A percentile compares a stretch with the other conserved stretches of the same genome.
Conservation (phyloP, 2,888 invertebrate species). For the Eupeodes luniger region DNA sequence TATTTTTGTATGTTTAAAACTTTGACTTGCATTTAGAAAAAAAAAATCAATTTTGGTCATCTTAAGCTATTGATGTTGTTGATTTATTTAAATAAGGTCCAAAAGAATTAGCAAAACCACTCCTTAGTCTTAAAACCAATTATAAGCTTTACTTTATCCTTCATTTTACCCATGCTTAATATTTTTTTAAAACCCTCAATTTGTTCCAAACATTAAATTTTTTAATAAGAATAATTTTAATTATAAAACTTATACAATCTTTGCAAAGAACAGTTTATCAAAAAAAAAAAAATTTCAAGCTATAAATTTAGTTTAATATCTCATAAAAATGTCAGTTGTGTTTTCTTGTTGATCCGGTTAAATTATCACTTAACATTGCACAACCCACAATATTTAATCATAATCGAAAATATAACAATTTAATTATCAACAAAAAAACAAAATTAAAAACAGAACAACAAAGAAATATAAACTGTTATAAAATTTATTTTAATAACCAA, state of each 20-base stretch:
- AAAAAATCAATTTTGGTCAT: too few species aligned
- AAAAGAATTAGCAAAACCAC: too few species aligned
- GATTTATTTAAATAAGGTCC: too few species aligned
- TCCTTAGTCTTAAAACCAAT: background rate
- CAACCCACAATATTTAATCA: conserved; percentile 26
- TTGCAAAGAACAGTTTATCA: background rate
- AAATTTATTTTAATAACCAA: conserved; percentile 18
- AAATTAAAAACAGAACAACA: background rate
- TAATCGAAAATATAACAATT: conserved; percentile 16
- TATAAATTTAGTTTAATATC: background rate
- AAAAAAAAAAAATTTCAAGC: conserved; percentile 2
- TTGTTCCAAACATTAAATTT: background rate
- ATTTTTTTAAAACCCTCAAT: background rate
- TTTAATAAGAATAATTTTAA: background rate
- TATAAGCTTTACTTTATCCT: background rate
- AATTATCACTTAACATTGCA: background rate
- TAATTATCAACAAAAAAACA: background rate
- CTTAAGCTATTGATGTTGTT: too few species aligned
- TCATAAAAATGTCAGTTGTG: conserved; percentile 7
- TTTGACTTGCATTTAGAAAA: too few species aligned
- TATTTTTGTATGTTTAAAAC: too few species aligned
- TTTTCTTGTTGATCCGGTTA: conserved; percentile 29
- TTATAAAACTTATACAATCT: background rate
- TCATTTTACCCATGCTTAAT: background rate
- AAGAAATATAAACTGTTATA: conserved; percentile 2